These are phyloP conservation scores for Upupa epops DNA, from an alignment of 2,113 vertebrate species.

Conservation along the genomic window DNA sequence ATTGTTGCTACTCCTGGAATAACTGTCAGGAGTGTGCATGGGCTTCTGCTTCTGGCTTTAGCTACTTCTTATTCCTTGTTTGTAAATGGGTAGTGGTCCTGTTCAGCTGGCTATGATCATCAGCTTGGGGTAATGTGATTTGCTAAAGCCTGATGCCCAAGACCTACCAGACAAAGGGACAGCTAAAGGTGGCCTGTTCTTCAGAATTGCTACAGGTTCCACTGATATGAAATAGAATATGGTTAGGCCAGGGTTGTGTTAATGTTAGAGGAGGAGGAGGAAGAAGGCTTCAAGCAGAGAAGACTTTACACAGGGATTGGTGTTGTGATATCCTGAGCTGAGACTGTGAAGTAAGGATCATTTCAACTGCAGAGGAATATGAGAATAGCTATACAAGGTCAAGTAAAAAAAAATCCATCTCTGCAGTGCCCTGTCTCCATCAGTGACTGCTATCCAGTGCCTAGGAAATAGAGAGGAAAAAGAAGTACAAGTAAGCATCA, in stretches of 20 bases:
- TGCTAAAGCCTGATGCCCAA: background rate
- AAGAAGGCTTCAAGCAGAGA: background rate
- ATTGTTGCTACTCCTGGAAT: background rate
- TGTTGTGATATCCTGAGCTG: background rate
- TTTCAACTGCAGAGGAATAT: background rate
- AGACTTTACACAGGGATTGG: background rate
- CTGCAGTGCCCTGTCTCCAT: background rate
- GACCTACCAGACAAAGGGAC: background rate
- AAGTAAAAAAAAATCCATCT: background rate
- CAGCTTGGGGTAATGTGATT: rapidly evolving
- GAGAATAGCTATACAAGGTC: background rate
- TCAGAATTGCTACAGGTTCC: background rate
- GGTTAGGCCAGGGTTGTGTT: background rate
- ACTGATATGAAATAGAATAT: background rate
- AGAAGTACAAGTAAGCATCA: background rate
- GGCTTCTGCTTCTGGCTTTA: background rate
- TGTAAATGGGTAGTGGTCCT: background rate
- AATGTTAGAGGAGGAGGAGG: background rate
- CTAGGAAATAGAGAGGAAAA: background rate
- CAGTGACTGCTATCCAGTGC: rapidly evolving
- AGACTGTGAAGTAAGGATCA: background rate
- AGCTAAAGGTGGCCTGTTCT: background rate
- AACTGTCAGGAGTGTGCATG: background rate
- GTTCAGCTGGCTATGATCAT: background rate
- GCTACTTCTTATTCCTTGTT: background rate